These are phyloP conservation scores for Fragum fragum DNA, from an alignment of 2,888 invertebrate genomes.

Conservation along the genomic window DNA sequence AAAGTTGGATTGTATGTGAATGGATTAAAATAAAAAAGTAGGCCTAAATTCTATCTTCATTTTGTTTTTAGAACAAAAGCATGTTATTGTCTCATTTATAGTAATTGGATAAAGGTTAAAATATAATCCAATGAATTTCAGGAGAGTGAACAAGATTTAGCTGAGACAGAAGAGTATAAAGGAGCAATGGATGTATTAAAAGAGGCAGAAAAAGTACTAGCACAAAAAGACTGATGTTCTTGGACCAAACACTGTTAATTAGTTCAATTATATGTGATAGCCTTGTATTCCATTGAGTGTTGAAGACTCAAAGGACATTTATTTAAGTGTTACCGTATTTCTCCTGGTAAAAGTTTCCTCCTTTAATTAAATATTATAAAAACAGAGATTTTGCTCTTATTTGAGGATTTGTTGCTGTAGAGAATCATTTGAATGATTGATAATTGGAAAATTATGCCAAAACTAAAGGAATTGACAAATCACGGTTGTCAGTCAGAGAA, in stretches of 20 bases:
- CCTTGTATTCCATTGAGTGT: not conserved
- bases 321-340: too few relatives aligned
- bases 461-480: too few relatives aligned
- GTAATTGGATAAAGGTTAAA: not conserved
- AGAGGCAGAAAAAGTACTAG: slow-evolving; percentile 29
- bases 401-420: too few relatives aligned
- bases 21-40: not conserved
- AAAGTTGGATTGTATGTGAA: too few relatives aligned
- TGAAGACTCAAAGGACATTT: not conserved
- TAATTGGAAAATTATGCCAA: too few relatives aligned
- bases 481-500: too few relatives aligned
- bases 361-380: too few relatives aligned
- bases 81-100: not conserved
- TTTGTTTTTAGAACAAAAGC: not conserved
- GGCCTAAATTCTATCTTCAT: not conserved
- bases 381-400: too few relatives aligned
- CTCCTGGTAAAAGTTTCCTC: too few relatives aligned
- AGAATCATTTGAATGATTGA: too few relatives aligned
- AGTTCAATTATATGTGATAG: not conserved
- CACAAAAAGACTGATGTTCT: too few relatives aligned
- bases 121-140: not conserved
- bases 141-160: slow-evolving; percentile 36
- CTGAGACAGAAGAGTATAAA: slow-evolving; percentile 38
- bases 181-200: slow-evolving; percentile 27
- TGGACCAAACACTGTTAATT: not conserved